These are phyloP conservation scores for Mus minutoides DNA, from an alignment of 2,797 vertebrate genomes.

Conservation along the genomic window DNA sequence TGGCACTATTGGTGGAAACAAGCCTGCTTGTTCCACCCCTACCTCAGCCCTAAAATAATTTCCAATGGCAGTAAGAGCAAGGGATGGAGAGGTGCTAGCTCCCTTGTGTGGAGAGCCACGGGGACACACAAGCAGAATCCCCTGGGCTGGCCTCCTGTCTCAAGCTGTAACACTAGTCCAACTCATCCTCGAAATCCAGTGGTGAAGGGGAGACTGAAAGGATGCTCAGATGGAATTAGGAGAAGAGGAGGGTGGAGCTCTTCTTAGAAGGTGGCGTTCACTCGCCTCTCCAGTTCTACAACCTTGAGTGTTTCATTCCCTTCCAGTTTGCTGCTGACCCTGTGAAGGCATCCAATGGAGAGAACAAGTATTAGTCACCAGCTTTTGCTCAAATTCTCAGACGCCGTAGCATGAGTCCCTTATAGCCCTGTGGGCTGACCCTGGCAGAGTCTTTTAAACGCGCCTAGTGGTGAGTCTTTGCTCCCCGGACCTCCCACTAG, in stretches of 20 bases:
- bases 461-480: not conserved
- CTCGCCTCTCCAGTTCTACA: conserved; percentile 93
- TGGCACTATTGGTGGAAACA: conserved; percentile 16
- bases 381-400: accelerated
- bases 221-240: conserved; percentile 9
- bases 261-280: conserved; percentile 95
- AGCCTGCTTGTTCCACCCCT: conserved; percentile 28
- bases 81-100: accelerated
- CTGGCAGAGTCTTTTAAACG: not conserved
- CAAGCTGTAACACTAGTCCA: conserved; percentile 67
- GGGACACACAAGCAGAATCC: conserved; percentile 46
- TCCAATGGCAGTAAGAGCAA: conserved; percentile 55
- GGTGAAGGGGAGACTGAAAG: conserved; percentile 59
- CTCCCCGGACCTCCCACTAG: not conserved
- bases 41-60: not conserved
- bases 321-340: conserved; percentile 89
- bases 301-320: conserved; percentile 92
- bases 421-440: accelerated
- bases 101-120: not conserved
- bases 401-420: accelerated
- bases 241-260: conserved; percentile 49
- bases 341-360: conserved; percentile 63
- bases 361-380: conserved; percentile 77
- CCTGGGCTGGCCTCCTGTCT: conserved; percentile 67
- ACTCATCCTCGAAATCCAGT: conserved; percentile 64